These are phyloP conservation scores for Parambassis ranga DNA, from an alignment of 2,797 vertebrate genomes.

Conservation along the genomic window DNA sequence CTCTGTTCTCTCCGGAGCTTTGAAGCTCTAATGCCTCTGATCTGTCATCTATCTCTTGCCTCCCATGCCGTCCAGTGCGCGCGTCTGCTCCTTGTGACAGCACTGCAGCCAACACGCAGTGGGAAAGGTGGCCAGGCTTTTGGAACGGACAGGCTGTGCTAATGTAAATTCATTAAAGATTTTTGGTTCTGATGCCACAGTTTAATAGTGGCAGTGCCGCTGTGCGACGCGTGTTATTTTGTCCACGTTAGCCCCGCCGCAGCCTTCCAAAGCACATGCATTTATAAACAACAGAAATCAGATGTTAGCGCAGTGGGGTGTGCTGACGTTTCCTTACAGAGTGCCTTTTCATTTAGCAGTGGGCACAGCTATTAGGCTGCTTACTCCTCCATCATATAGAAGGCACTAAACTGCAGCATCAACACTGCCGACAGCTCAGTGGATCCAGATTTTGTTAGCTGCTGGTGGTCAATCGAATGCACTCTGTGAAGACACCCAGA, in stretches of 20 bases:
- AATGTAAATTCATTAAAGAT: slow-evolving; percentile 41
- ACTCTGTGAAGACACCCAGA: slow-evolving; percentile 1
- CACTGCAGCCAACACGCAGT: slow-evolving; percentile 26
- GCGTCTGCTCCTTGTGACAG: slow-evolving; percentile 40
- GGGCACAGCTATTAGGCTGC: not conserved
- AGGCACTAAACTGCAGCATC: not conserved
- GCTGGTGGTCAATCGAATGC: not conserved
- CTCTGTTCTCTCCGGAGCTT: slow-evolving; percentile 57
- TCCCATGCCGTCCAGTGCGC: slow-evolving; percentile 44
- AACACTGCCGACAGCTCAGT: not conserved
- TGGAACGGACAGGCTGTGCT: slow-evolving; percentile 16
- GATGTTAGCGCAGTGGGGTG: slow-evolving; percentile 2
- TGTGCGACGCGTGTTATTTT: slow-evolving; percentile 20
- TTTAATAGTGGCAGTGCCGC: slow-evolving; percentile 33
- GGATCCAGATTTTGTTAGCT: not conserved
- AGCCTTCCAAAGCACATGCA: slow-evolving; percentile 5
- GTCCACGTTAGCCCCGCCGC: slow-evolving; percentile 14
- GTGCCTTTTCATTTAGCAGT: slow-evolving; percentile 20
- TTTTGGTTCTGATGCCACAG: slow-evolving; percentile 2
- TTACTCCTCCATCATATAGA: not conserved
- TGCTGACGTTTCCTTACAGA: not conserved
- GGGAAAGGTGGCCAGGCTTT: slow-evolving; percentile 23
- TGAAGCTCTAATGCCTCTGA: slow-evolving; percentile 66
- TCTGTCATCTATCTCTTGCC: slow-evolving; percentile 60
- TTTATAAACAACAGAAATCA: slow-evolving; percentile 35